phyloP scores from a whole-genome alignment of 2,113 vertebrate genomes.

The Bujurquina vittata region DNA sequence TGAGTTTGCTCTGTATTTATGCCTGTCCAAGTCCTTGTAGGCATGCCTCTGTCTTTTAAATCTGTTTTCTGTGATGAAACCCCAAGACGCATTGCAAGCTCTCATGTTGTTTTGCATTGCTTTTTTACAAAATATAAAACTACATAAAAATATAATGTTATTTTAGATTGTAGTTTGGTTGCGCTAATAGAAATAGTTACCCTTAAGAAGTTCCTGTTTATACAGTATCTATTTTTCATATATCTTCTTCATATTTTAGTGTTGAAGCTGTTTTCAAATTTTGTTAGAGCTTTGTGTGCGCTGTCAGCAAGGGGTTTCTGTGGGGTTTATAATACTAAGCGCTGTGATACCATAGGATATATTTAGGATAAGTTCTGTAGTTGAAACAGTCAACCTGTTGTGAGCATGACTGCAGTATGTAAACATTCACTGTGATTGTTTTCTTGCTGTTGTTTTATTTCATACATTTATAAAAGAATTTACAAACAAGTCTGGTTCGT shows the following conservation, averaged over 20 bases:
- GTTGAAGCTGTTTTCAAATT: neutral
- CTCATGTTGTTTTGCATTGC: neutral
- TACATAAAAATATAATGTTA: neutral
- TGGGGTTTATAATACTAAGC: neutral
- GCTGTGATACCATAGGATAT: neutral
- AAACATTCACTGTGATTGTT: neutral
- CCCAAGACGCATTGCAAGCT: neutral
- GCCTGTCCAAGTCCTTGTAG: slow-evolving; percentile 13
- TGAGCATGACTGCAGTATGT: neutral
- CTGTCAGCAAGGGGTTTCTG: neutral
- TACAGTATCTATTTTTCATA: neutral
- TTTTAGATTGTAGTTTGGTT: neutral
- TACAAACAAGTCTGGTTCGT: too few species aligned
- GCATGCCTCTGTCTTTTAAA: slow-evolving; percentile 16
- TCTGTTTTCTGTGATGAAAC: neutral
- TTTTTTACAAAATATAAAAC: neutral
- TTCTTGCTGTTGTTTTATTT: too few species aligned
- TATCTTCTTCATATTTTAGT: neutral
- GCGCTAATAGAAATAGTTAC: neutral
- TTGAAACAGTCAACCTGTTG: neutral
- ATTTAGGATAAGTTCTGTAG: neutral
- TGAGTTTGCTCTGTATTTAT: slow-evolving; percentile 17
- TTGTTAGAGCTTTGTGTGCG: neutral
- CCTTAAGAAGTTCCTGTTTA: neutral
- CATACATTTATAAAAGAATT: too few species aligned